Percentiles rank a stretch among this genome's conserved stretches.
Conservation (phyloP, 2,888 invertebrate genomes). For the Tenthredo scrophulariae region DNA sequence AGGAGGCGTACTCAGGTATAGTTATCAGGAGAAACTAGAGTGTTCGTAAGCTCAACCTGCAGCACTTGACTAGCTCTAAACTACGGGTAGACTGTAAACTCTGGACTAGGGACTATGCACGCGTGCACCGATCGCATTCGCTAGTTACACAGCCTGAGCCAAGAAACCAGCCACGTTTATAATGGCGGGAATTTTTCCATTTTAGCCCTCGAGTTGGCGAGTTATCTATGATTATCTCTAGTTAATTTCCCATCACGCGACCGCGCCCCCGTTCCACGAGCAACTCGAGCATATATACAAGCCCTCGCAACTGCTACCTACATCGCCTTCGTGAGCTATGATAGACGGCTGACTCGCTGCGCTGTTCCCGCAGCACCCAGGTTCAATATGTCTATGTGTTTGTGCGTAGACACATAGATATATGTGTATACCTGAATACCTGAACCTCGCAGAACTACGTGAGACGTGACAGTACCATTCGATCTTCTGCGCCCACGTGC, state of each 20-base stretch:
- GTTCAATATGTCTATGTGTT: slow-evolving; percentile 29
- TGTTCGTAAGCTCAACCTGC: slow-evolving; percentile 18
- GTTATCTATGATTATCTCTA: slow-evolving; percentile 54
- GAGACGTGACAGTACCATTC: slow-evolving; percentile 43
- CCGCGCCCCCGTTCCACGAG: slow-evolving; percentile 48
- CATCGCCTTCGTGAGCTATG: slow-evolving; percentile 51
- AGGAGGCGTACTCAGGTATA: slow-evolving; percentile 32
- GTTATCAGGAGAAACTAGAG: slow-evolving; percentile 39
- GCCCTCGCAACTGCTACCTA: slow-evolving; percentile 22
- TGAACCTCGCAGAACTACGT: slow-evolving; percentile 18
- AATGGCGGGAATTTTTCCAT: slow-evolving; percentile 47
- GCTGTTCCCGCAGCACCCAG: slow-evolving; percentile 26
- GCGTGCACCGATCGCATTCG: slow-evolving; percentile 47
- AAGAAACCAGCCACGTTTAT: slow-evolving; percentile 36
- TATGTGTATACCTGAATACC: not conserved
- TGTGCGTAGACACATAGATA: slow-evolving; percentile 23
- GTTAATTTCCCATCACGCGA: slow-evolving; percentile 56
- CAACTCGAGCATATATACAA: slow-evolving; percentile 22
- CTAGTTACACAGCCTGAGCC: slow-evolving; percentile 9
- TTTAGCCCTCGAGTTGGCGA: slow-evolving; percentile 51
- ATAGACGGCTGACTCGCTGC: slow-evolving; percentile 51
- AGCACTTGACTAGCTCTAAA: slow-evolving; percentile 25
- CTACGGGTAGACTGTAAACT: not conserved
- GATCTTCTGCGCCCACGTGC: slow-evolving; percentile 29
- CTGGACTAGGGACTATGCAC: not conserved